Percentiles rank a stretch among this genome's conserved stretches.
Evolutionary conservation across 2,888 invertebrate genomes (phyloP).

Genomic region (Metalampra italica): DNA sequence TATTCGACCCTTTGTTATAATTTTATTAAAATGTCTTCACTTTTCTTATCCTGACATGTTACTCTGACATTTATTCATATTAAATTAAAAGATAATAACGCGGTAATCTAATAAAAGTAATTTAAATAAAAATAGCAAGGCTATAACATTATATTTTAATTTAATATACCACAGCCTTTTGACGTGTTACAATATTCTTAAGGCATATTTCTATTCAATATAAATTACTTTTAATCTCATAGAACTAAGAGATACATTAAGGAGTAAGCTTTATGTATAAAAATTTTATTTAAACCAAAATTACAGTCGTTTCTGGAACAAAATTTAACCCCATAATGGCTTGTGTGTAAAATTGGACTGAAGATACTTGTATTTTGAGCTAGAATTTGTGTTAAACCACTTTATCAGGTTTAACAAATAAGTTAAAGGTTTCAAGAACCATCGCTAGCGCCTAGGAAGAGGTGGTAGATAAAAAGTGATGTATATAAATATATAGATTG

Average conservation of each 20-base stretch:
- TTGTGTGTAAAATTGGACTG: too few relatives aligned
- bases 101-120: neutral
- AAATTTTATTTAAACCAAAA: too few relatives aligned
- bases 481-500: too few relatives aligned
- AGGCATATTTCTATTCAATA: neutral
- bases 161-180: neutral
- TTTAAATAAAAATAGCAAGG: neutral
- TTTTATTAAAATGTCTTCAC: neutral
- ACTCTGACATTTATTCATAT: constrained; percentile 14
- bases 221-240: neutral
- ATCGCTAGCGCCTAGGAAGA: too few relatives aligned
- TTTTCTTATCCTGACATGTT: neutral
- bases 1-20: neutral
- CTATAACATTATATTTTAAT: neutral
- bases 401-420: too few relatives aligned
- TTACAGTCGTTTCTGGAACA: too few relatives aligned
- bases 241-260: neutral
- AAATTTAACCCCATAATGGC: too few relatives aligned
- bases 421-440: too few relatives aligned
- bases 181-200: neutral
- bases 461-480: too few relatives aligned
- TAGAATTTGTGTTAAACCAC: too few relatives aligned
- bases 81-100: constrained; percentile 19
- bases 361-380: too few relatives aligned
- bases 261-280: neutral